phyloP scores from a whole-genome alignment of 2,797 vertebrate species.

The Arnoldichthys spilopterus region DNA sequence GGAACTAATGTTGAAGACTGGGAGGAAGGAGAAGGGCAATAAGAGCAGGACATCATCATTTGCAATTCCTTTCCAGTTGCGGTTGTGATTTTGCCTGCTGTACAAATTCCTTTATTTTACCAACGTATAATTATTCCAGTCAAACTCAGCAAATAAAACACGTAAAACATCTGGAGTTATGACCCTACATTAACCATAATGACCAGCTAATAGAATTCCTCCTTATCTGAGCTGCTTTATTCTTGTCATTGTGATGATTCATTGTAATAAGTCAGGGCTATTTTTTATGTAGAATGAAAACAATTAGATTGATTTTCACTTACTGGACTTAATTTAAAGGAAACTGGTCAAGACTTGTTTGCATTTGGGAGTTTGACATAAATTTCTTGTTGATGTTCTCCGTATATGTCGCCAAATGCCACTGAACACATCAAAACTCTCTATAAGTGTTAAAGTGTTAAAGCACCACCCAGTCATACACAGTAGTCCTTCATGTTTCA shows the following conservation, averaged over 20 bases:
- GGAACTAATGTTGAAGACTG: not conserved
- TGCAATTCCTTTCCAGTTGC: conserved; percentile 27
- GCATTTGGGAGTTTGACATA: not conserved
- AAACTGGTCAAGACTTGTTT: not conserved
- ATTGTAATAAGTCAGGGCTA: conserved; percentile 18
- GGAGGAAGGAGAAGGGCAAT: not conserved
- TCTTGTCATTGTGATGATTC: conserved; percentile 31
- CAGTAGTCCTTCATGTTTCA: conserved; percentile 1
- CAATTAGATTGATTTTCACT: not conserved
- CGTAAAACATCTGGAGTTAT: conserved; percentile 49
- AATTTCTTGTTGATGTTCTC: too few species aligned
- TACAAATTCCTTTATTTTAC: conserved; percentile 74
- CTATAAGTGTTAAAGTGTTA: not conserved
- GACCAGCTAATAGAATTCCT: conserved; percentile 45
- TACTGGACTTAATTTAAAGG: conserved; percentile 3
- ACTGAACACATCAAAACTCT: too few species aligned
- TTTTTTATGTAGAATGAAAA: not conserved
- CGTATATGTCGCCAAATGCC: too few species aligned
- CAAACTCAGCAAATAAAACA: conserved; percentile 42
- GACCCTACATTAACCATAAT: conserved; percentile 49
- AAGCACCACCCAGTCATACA: not conserved
- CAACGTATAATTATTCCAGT: conserved; percentile 77
- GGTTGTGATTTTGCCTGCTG: conserved; percentile 70
- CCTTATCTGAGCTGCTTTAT: conserved; percentile 38
- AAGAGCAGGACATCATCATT: conserved; percentile 7